Base-by-base conservation (phyloP, 2,888 invertebrate genomes). In the Ptychoptera contaminata region DNA sequence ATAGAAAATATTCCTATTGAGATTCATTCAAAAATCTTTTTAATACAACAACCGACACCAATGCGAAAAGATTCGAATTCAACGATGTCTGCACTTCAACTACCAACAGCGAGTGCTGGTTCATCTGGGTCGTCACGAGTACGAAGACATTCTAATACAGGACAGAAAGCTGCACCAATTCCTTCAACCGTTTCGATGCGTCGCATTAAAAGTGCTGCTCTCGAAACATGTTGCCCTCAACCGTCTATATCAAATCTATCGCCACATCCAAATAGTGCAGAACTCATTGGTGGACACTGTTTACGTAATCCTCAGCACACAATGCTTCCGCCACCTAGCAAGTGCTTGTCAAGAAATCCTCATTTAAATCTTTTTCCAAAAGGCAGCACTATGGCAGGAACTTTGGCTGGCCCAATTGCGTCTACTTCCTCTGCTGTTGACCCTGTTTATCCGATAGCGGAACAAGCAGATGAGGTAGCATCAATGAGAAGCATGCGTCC, bases 371-470 rank as follows among this genome's bases (percentile, higher is more conserved):
- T 81, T 12, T 80, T 77, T 54, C 77, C 77, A 1, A 74, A 74
- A 46, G 53, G 56, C 52, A 56, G 56, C 16, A 56, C 54, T 38
- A 23, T 74, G 47, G 74, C 73, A 34, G 79, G 77, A 23, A 23
- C 23, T 23, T 7, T 23, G 3, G 42, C 34, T 12, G 31, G 40
- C n/a, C 30, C 16, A 31, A 31, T 40, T 31, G 31, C 30, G n/a
- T 31, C 30, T 31, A 35, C 29, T 35, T 36, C 12, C 53, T 79
- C 80, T 11, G 81, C 82, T 3, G 47, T 44, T 2, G 82, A 83
- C 62, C 81, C 82, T 46, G 76, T 83, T 2, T 85, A 86, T 61
- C 85, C 87, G 4, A 86, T 87, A 53, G 85, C 82, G 1, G 87
- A 87, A 65, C 84, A 84, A 58, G 79, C 81, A 1, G 86, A 84